A percentile compares a stretch with the other conserved stretches of the same genome.
Conservation (phyloP, 2,888 invertebrate genomes). For the Tridacna crocea region DNA sequence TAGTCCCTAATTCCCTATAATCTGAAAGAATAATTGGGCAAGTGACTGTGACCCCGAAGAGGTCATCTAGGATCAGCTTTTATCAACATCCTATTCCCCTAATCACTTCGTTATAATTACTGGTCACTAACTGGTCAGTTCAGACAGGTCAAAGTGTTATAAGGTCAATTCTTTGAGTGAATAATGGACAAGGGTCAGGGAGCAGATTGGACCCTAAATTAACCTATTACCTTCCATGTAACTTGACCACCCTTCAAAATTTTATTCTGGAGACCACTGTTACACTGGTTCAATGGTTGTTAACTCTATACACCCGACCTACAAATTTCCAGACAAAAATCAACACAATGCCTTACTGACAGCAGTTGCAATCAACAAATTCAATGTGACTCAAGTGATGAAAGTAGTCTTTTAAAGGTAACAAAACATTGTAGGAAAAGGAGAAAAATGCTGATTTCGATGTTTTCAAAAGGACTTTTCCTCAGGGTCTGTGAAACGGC, state of each 20-base stretch:
- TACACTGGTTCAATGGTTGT: too few species aligned
- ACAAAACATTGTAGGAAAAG: too few species aligned
- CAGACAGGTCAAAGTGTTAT: conserved; percentile 20
- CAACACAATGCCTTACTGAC: too few species aligned
- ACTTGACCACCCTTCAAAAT: too few species aligned
- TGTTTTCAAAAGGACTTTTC: too few species aligned
- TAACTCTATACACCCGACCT: not conserved
- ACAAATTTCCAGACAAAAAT: not conserved
- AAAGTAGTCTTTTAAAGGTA: too few species aligned
- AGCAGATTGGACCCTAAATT: conserved; percentile 5
- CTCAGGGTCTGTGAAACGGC: too few species aligned
- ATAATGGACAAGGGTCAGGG: conserved; percentile 23
- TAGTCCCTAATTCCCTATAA: conserved; percentile 7
- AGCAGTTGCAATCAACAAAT: too few species aligned
- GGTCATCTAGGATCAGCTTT: conserved; percentile 19
- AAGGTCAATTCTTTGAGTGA: conserved; percentile 21
- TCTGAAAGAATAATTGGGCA: conserved; percentile 16
- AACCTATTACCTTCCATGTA: not conserved
- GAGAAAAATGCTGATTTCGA: too few species aligned
- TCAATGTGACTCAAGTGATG: too few species aligned
- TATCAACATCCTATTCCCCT: conserved; percentile 29
- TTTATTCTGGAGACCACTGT: too few species aligned
- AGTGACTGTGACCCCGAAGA: conserved; percentile 6
- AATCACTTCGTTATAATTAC: conserved; percentile 44
- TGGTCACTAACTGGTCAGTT: conserved; percentile 49